phyloP scores from a whole-genome alignment of 1,140 invertebrate species.

The Scaptomyza graminum region DNA sequence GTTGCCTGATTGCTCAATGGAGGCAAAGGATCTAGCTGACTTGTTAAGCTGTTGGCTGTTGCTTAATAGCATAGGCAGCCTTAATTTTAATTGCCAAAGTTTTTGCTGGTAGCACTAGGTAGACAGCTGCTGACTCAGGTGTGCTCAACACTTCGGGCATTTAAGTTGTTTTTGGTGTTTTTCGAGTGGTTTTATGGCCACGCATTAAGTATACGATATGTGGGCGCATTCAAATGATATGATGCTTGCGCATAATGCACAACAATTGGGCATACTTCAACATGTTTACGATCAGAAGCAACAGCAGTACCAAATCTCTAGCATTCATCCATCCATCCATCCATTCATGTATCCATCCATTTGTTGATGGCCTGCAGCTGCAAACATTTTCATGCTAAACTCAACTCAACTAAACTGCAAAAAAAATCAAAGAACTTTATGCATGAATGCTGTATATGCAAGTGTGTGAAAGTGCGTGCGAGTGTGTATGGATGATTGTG shows the following conservation, averaged over 20 bases:
- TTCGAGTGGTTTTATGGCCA: constrained; percentile 57
- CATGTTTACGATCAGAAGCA: constrained; percentile 24
- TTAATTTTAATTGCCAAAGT: constrained; percentile 63
- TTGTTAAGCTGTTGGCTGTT: background rate
- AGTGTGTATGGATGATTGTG: constrained; percentile 6
- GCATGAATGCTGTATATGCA: constrained; percentile 20
- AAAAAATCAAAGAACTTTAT: constrained; percentile 58
- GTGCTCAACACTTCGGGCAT: constrained; percentile 38
- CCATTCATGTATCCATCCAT: constrained; percentile 14
- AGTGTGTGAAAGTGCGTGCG: background rate
- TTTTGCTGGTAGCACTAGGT: constrained; percentile 29
- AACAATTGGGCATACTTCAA: constrained; percentile 26
- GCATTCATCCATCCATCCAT: background rate
- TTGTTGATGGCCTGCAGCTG: constrained; percentile 41
- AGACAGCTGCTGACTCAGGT: constrained; percentile 32
- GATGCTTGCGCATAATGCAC: constrained; percentile 34
- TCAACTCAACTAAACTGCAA: constrained; percentile 31
- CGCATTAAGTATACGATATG: constrained; percentile 48
- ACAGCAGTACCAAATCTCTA: background rate
- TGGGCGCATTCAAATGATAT: constrained; percentile 34
- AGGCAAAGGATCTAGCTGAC: constrained; percentile 9
- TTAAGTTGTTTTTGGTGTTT: too few species aligned
- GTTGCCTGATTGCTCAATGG: constrained; percentile 37
- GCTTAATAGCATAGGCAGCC: constrained; percentile 21
- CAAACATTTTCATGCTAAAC: constrained; percentile 36